Conservation (phyloP, 2,113 vertebrate genomes). For the Oriolus oriolus region DNA sequence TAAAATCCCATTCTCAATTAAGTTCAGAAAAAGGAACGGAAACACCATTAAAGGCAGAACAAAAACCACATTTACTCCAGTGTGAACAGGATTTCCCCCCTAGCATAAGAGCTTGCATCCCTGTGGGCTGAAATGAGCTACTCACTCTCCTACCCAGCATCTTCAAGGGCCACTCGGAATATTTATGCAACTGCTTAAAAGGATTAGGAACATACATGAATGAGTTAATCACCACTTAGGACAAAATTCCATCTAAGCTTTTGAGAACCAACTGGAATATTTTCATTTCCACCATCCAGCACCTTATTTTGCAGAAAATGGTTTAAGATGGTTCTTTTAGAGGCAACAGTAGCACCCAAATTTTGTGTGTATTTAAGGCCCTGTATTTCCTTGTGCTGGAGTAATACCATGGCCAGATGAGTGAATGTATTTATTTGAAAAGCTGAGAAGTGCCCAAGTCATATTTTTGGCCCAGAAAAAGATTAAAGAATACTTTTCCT, state of each 20-base stretch:
- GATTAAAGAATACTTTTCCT: neutral
- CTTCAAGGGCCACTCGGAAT: neutral
- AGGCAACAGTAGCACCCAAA: neutral
- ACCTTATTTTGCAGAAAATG: neutral
- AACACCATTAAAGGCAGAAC: constrained; percentile 20
- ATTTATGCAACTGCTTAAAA: neutral
- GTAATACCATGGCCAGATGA: neutral
- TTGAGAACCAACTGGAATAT: neutral
- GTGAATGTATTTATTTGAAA: neutral
- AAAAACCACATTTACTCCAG: neutral
- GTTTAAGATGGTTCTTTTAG: neutral
- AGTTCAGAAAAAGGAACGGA: neutral
- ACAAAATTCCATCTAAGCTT: neutral
- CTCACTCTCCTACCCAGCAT: neutral
- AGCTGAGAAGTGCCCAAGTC: neutral
- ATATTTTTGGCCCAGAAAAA: neutral
- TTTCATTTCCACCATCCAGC: neutral
- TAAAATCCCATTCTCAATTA: neutral
- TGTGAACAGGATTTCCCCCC: constrained; percentile 5
- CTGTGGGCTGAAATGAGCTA: neutral
- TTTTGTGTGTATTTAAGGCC: neutral
- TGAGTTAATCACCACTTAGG: neutral
- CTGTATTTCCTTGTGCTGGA: neutral
- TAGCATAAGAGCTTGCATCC: neutral
- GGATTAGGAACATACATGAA: neutral